Conservation (phyloP, 1,140 invertebrate species). For the Nasonia giraulti region DNA sequence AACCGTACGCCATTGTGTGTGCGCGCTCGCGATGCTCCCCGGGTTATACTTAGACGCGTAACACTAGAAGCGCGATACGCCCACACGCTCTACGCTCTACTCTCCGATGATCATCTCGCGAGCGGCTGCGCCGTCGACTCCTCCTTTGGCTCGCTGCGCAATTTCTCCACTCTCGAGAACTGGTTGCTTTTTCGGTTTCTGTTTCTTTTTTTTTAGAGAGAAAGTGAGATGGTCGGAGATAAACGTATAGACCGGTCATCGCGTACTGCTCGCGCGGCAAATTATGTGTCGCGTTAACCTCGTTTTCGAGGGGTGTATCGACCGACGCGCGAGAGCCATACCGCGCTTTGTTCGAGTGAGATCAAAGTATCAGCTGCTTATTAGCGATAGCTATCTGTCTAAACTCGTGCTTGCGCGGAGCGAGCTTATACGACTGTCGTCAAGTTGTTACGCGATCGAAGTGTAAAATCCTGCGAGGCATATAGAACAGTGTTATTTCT, state of each 20-base stretch:
- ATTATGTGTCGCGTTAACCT: constrained; percentile 4
- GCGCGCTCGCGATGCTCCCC: constrained; percentile 50
- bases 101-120: constrained; percentile 53
- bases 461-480: background rate
- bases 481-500: too few species aligned
- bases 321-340: background rate
- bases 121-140: background rate
- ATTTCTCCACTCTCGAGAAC: background rate
- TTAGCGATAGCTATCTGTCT: constrained; percentile 8
- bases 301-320: background rate
- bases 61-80: constrained; percentile 64
- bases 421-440: constrained; percentile 12
- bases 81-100: constrained; percentile 55
- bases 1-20: constrained; percentile 65
- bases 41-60: constrained; percentile 59
- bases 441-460: background rate
- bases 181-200: background rate
- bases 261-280: background rate
- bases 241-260: background rate
- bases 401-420: background rate
- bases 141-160: background rate
- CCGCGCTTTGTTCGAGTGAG: background rate
- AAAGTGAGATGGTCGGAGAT: background rate
- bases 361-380: background rate
- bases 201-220: background rate